Evolutionary conservation across 2,113 vertebrate species (phyloP).

Genomic region (Falco punctatus): DNA sequence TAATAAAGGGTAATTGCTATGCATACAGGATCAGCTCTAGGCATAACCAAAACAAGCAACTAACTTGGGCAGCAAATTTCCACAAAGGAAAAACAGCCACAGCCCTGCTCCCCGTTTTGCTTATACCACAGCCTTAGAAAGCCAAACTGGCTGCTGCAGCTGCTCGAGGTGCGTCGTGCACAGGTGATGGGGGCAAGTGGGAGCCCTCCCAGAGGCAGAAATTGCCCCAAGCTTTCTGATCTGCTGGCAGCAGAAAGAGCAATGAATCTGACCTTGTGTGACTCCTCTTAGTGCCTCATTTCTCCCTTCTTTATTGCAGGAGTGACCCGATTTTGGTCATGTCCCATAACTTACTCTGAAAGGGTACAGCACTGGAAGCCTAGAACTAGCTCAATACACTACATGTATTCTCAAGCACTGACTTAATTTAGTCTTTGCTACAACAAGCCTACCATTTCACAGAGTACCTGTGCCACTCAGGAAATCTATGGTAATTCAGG

Average conservation of each 20-base stretch:
- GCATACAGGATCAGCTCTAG: slow-evolving; percentile 36
- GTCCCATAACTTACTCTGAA: neutral
- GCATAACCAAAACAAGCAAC: slow-evolving; percentile 53
- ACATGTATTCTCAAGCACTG: neutral
- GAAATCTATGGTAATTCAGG: neutral
- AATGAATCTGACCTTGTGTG: neutral
- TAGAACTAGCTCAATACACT: neutral
- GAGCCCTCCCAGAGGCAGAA: neutral
- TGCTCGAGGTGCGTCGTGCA: neutral
- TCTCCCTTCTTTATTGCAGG: neutral
- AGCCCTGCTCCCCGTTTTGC: neutral
- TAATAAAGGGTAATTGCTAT: slow-evolving; percentile 45
- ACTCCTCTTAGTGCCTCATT: neutral
- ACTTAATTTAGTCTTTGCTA: neutral
- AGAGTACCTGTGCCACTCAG: neutral
- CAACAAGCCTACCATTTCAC: neutral
- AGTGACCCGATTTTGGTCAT: neutral
- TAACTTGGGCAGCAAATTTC: slow-evolving; percentile 36
- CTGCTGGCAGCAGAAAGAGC: neutral
- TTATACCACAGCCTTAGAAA: slow-evolving; percentile 7
- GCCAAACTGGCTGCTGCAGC: neutral
- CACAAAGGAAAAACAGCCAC: neutral
- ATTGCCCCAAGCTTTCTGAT: neutral
- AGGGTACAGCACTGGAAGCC: neutral
- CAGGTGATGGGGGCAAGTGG: neutral